phyloP scores from a whole-genome alignment of 2,797 vertebrate genomes.

The Catamblyrhynchus diadema region DNA sequence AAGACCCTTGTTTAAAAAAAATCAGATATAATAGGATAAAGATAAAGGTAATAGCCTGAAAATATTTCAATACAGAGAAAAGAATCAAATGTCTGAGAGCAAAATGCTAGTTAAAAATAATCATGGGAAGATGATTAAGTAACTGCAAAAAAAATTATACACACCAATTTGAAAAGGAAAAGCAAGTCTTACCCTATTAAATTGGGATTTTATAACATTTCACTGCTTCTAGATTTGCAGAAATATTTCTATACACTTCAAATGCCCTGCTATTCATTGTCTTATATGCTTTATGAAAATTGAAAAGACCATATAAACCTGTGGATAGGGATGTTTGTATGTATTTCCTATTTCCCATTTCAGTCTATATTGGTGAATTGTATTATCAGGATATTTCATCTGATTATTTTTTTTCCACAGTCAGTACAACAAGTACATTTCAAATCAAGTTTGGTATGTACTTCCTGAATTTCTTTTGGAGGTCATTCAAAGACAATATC shows the following conservation, averaged over 20 bases:
- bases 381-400: conserved; percentile 46
- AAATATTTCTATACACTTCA: conserved; percentile 15
- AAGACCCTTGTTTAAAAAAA: not conserved
- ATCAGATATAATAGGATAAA: not conserved
- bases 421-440: conserved; percentile 56
- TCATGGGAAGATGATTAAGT: not conserved
- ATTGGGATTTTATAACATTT: not conserved
- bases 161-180: conserved; percentile 19
- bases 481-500: conserved; percentile 70
- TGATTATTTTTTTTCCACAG: conserved; percentile 16
- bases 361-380: not conserved
- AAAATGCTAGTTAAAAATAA: conserved; percentile 36
- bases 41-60: not conserved
- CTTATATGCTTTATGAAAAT: conserved; percentile 47
- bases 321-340: not conserved
- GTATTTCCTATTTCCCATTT: conserved; percentile 17
- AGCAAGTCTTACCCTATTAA: conserved; percentile 16
- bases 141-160: not conserved
- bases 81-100: not conserved
- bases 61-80: not conserved
- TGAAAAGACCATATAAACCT: conserved; percentile 36
- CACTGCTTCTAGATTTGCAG: not conserved
- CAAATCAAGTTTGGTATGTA: conserved; percentile 67
- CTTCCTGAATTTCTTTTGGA: conserved; percentile 67
- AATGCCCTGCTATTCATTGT: conserved; percentile 45